Evolutionary conservation across 1,140 invertebrate genomes (phyloP).

Genomic region (Sycophaga agraensis): DNA sequence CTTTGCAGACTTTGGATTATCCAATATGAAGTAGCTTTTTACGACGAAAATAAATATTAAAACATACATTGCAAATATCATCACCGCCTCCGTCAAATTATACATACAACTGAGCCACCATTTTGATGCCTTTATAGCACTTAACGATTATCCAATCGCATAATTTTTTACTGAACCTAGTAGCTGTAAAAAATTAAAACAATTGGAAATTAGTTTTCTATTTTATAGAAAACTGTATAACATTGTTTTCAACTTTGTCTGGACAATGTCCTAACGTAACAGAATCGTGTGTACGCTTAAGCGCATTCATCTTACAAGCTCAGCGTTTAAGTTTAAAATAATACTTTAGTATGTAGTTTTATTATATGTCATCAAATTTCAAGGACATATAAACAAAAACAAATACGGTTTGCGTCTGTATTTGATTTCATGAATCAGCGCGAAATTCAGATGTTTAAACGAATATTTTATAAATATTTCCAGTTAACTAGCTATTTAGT

Average conservation of each 20-base stretch:
- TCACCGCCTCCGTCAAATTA: slow-evolving; percentile 16
- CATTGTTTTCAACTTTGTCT: slow-evolving; percentile 23
- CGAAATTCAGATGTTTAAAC: slow-evolving; percentile 1
- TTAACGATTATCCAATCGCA: slow-evolving; percentile 42
- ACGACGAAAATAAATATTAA: slow-evolving; percentile 29
- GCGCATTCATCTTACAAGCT: slow-evolving; percentile 31
- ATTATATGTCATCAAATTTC: slow-evolving; percentile 33
- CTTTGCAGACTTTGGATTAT: slow-evolving; percentile 21
- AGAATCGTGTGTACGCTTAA: slow-evolving; percentile 26
- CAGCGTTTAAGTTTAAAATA: slow-evolving; percentile 46
- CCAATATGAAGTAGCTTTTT: slow-evolving; percentile 27
- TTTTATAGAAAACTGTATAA: slow-evolving; percentile 29
- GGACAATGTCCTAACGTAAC: slow-evolving; percentile 25
- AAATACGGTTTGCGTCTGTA: slow-evolving; percentile 33
- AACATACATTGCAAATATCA: slow-evolving; percentile 28
- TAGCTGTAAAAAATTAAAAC: slow-evolving; percentile 48
- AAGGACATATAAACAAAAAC: slow-evolving; percentile 34
- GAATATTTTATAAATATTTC: neutral
- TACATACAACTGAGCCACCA: slow-evolving; percentile 22
- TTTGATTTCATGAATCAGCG: slow-evolving; percentile 22
- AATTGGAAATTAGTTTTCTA: slow-evolving; percentile 39
- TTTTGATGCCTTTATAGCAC: slow-evolving; percentile 23
- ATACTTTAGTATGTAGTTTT: slow-evolving; percentile 48
- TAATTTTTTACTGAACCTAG: slow-evolving; percentile 50
- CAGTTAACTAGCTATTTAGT: neutral